Percentiles rank a stretch among this genome's conserved stretches.
These are phyloP conservation scores for Apotomis betuletana DNA, from an alignment of 2,888 invertebrate genomes.

Conservation along the genomic window DNA sequence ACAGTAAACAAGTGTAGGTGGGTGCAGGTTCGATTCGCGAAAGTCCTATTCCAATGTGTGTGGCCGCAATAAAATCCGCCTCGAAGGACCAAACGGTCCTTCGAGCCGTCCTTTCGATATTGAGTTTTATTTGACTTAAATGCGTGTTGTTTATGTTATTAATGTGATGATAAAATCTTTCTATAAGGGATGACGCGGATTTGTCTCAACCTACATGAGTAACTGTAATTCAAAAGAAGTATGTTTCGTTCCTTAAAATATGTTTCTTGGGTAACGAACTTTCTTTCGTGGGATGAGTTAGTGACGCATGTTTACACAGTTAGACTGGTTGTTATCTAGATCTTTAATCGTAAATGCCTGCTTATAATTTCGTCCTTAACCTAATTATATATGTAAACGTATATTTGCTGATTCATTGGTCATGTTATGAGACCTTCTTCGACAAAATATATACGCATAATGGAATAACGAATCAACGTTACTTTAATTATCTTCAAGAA, in stretches of 20 bases:
- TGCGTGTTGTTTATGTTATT: constrained; percentile 34
- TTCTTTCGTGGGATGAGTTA: background rate
- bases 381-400: too few relatives aligned
- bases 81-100: constrained; percentile 32
- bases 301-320: background rate
- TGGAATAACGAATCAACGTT: too few relatives aligned
- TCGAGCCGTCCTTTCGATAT: constrained; percentile 30
- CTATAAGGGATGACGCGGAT: constrained; percentile 30
- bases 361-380: too few relatives aligned
- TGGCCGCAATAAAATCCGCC: constrained; percentile 47
- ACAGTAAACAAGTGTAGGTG: constrained; percentile 75
- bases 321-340: too few relatives aligned
- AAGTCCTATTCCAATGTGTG: constrained; percentile 66
- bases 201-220: constrained; percentile 34
- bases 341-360: too few relatives aligned
- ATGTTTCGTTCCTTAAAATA: background rate
- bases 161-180: constrained; percentile 35
- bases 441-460: too few relatives aligned
- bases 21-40: constrained; percentile 67
- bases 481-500: too few relatives aligned
- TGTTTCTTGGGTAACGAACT: background rate
- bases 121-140: constrained; percentile 41
- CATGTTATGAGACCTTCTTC: too few relatives aligned
- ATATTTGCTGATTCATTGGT: too few relatives aligned
- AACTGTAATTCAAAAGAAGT: constrained; percentile 22